Evolutionary conservation across 2,797 vertebrate genomes (phyloP), one percentile per base, ranked within the genome.

Genomic region (Petrocephalus sullivani): DNA sequence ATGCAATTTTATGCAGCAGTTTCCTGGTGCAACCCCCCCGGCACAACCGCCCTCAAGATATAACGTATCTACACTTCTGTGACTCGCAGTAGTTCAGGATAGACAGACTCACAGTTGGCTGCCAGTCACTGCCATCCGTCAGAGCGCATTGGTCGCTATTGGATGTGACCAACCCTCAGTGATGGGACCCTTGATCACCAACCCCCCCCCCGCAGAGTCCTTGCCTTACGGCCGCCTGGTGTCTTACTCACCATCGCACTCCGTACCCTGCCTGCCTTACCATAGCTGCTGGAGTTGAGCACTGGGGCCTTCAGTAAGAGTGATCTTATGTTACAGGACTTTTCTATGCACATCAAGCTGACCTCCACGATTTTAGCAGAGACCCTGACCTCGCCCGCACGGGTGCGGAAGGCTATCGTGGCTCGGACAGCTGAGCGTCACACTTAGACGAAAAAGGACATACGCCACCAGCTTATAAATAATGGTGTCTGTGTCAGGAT

Each of bases 1-100:
- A 75, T 75, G 61, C 88, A 89, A 85, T 61, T 87, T 61, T 19
- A 41, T 78, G 89, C 78, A 88, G 90, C 85, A 87, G 51, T 41
- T 67, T 54, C 16, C 14, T 33, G 23, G 23, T 19, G 64, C 87
- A 81, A 5, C 54, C n/a, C 46, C n/a, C 49, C 49, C 78, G 9
- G 37, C 23, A 4, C 60, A n/a, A 41, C 41, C 49, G 6, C 49
- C 33, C 82, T 49, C 41, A 84, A 61, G 8, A 56, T 49, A 60
- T 85, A 83, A 60, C 12, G 81, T 41, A 41, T 75, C 67, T 41
- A 41, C 14, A 41, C 33, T 41, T 12, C 33, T 41, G 67, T 75
- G 67, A 75, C 67, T 75, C 33, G 4, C 33, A 9, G 67, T 28
- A 75, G 4, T 75, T 33, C 67, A 7, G 67, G 67, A 57, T 12